Conservation (phyloP, 2,888 invertebrate genomes). For the Empis stercorea region DNA sequence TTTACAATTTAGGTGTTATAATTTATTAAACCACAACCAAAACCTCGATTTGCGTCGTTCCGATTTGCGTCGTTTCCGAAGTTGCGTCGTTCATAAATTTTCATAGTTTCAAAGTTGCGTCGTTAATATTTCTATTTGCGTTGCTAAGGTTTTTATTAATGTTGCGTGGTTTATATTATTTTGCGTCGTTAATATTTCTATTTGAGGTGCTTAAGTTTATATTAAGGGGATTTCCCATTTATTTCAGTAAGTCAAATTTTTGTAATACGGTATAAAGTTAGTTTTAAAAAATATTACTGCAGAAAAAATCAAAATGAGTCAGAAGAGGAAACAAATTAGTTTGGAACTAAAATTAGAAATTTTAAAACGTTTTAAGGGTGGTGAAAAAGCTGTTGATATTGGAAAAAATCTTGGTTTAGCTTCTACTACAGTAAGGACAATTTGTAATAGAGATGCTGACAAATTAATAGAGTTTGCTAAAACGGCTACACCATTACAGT, state of each 20-base stretch:
- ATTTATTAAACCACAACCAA: too few species aligned
- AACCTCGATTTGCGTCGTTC: too few species aligned
- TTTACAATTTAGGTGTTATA: too few species aligned
- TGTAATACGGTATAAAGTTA: background rate
- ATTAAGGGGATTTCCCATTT: constrained; percentile 2
- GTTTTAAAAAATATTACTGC: constrained; percentile 3
- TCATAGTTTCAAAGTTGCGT: background rate
- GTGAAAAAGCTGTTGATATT: constrained; percentile 8
- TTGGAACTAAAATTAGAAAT: constrained; percentile 8
- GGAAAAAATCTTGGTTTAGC: constrained; percentile 8
- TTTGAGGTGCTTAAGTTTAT: background rate
- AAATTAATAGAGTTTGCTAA: constrained; percentile 8
- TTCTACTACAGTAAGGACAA: too few species aligned
- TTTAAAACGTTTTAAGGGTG: constrained; percentile 8
- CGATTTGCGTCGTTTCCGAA: too few species aligned
- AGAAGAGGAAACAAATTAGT: constrained; percentile 8
- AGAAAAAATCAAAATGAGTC: constrained; percentile 7
- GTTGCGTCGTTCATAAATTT: background rate
- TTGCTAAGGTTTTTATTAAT: too few species aligned
- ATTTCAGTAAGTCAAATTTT: constrained; percentile 1
- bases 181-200: too few species aligned
- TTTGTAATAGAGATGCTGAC: constrained; percentile 8
- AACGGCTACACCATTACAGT: constrained; percentile 7
- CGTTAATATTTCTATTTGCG: background rate
- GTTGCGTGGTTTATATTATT: too few species aligned